Evolutionary conservation across 2,797 vertebrate genomes (phyloP).

Genomic region (Rhadinocentrus ornatus): DNA sequence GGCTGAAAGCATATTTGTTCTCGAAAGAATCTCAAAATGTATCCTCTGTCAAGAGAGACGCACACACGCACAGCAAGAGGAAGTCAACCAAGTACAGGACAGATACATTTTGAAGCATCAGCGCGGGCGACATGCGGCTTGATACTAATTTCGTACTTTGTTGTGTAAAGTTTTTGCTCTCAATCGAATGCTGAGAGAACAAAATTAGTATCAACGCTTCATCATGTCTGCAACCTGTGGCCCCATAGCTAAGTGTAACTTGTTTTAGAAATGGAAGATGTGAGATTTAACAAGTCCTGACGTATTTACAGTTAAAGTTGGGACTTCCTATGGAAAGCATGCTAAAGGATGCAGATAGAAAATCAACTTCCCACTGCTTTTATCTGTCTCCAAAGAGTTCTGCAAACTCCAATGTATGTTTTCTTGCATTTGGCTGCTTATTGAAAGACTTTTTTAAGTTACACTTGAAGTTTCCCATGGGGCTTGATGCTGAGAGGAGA

Average conservation of each 20-base stretch:
- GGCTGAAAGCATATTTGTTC: constrained; percentile 84
- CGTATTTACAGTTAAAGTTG: constrained; percentile 19
- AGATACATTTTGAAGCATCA: constrained; percentile 99
- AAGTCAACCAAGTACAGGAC: constrained; percentile 79
- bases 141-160: constrained; percentile 91
- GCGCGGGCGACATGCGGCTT: constrained; percentile 88
- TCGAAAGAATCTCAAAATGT: constrained; percentile 92
- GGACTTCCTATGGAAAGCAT: constrained; percentile 47
- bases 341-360: constrained; percentile 33
- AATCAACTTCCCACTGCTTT: constrained; percentile 43
- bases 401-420: constrained; percentile 52
- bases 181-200: constrained; percentile 82
- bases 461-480: constrained; percentile 88
- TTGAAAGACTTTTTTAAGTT: constrained; percentile 68
- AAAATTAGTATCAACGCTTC: constrained; percentile 90
- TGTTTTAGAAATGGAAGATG: constrained; percentile 44
- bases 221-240: constrained; percentile 88
- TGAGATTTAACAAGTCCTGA: constrained; percentile 40
- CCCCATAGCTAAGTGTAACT: constrained; percentile 90
- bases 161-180: constrained; percentile 79
- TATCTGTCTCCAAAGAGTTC: constrained; percentile 48
- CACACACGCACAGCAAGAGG: constrained; percentile 80
- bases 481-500: constrained; percentile 91
- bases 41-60: constrained; percentile 87
- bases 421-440: constrained; percentile 39